Base-by-base conservation (phyloP, 2,797 vertebrate genomes). In the Orestias chungarensis region DNA sequence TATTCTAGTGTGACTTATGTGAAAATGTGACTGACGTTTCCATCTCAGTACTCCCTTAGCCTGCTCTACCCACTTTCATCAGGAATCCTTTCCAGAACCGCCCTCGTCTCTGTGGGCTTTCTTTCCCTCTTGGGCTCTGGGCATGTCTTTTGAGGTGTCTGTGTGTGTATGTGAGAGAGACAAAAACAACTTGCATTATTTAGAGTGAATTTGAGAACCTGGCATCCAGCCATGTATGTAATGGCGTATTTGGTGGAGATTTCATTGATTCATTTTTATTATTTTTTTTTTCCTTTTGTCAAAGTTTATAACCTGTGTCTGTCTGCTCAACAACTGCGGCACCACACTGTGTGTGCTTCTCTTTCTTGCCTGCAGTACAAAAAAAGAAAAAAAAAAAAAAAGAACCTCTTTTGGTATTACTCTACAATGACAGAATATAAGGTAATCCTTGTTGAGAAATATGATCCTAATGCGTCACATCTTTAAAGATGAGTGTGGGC, bases 321-420 rank as follows among this genome's bases (percentile, higher is more conserved):
- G 73, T 87, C 82, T 86, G 68, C 73, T 75, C 85, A 88, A 81
- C 74, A 81, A 77, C 71, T 55, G 52, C 76, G 59, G 44, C 69
- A 20, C 65, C 70, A 78, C 64, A 25, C 65, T 40, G 67, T 54
- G 59, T 68, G 70, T 82, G 80, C 69, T 23, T 65, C 76, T 82
- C 71, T 49, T 70, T 68, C 73, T 67, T 62, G 59, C 59, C 35
- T 62, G 12, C 35, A 62, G n/a, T 75, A 49, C 72, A 80, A 79
- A 86, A 83, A 89, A 85, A 74, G 90, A 89, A 86, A 80, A 80
- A 73, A 80, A 79, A 86, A 83, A 89, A 85, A 74, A 90, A 89
- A 86, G 81, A 80, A 65, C 79, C 79, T 82, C 68, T 81, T 73
- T 76, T 70, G 71, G 80, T 84, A 79, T 86, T 88, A 71, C 75